Evolutionary conservation across 2,113 vertebrate genomes (phyloP).

Genomic region (Leptocoma aspasia): DNA sequence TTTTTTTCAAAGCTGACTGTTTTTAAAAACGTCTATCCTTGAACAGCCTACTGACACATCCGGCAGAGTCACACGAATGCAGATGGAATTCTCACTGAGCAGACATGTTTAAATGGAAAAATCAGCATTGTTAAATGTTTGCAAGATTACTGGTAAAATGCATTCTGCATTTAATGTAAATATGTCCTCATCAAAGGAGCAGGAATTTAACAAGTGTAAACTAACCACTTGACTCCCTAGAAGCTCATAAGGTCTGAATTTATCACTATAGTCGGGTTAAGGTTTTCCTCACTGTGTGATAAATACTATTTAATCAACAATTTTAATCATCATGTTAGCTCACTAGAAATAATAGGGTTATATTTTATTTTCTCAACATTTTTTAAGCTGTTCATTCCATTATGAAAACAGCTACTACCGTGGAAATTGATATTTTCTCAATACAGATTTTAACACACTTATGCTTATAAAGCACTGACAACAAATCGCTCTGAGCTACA

Average conservation of each 20-base stretch:
- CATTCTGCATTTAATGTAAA: background rate
- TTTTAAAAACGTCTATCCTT: background rate
- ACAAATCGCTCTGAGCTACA: background rate
- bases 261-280: background rate
- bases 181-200: background rate
- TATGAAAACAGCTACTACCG: background rate
- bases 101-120: background rate
- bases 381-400: background rate
- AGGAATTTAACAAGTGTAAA: background rate
- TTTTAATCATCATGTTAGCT: background rate
- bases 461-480: background rate
- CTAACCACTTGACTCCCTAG: background rate
- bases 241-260: background rate
- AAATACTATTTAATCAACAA: background rate
- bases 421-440: background rate
- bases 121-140: background rate
- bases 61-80: background rate
- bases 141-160: background rate
- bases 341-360: background rate
- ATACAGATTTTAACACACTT: background rate
- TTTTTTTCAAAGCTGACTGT: constrained; percentile 39
- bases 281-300: background rate
- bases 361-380: background rate
- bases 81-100: background rate
- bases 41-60: constrained; percentile 22